phyloP scores from a whole-genome alignment of 35 echinoderm and acorn worm species.

The Anneissia japonica region DNA sequence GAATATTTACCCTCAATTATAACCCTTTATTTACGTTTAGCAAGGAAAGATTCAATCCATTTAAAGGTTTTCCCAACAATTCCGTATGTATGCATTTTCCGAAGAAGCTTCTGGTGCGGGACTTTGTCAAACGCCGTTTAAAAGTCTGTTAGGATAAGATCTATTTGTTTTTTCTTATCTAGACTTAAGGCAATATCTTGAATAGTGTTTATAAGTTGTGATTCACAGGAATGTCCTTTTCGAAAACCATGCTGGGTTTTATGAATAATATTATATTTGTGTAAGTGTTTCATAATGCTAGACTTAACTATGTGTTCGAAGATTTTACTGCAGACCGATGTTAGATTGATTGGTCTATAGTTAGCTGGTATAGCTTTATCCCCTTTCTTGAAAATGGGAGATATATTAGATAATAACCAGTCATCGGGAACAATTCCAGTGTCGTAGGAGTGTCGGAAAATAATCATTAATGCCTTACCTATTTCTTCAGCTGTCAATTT shows the following conservation, averaged over 20 bases:
- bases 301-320: constrained; percentile 35
- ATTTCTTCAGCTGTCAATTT: constrained; percentile 9
- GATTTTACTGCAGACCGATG: constrained; percentile 30
- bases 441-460: constrained; percentile 25
- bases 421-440: constrained; percentile 7
- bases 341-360: constrained; percentile 34
- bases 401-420: constrained; percentile 24
- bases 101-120: constrained; percentile 20
- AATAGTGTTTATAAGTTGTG: constrained; percentile 38
- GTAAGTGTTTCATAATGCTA: constrained; percentile 45
- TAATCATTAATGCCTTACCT: not conserved
- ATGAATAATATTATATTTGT: constrained; percentile 21
- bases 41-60: too few species aligned
- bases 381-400: constrained; percentile 19
- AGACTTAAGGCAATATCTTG: constrained; percentile 22
- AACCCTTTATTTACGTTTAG: too few species aligned
- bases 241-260: constrained; percentile 41
- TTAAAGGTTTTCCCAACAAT: too few species aligned
- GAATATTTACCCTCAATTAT: too few species aligned
- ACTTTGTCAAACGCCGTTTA: constrained; percentile 46
- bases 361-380: not conserved
- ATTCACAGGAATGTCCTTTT: constrained; percentile 44
- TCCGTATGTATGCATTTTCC: too few species aligned
- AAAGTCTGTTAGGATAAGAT: constrained; percentile 31
- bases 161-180: constrained; percentile 23